Evolutionary conservation across 2,797 vertebrate genomes (phyloP), one percentile per base, ranked within the genome.

Genomic region (Bovichtus variegatus): DNA sequence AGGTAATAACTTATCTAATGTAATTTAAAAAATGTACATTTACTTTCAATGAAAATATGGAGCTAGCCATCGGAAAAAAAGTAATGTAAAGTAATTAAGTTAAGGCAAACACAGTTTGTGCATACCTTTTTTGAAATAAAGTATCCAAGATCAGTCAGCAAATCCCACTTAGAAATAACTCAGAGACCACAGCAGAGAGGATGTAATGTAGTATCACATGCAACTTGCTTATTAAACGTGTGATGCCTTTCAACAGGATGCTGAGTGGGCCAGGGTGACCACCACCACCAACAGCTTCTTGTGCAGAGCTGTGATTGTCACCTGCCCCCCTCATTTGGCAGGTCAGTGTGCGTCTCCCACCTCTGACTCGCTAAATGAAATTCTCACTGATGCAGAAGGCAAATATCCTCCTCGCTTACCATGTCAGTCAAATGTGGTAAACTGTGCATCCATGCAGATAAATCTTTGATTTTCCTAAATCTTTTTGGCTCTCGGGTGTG

Each of bases 311-410:
- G 93, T 94, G 85, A 95, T 95, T 53, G 90, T 95, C 89, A 92
- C 93, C 72, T 94, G 92, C 86, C 94, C 93, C 69, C 94, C 95
- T 84, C 93, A 95, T 87, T 91, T 95, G 82, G 92, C 95, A 92
- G 93, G 95, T 96, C 84, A 93, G 94, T 91, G 80, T 75, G 80
- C 19, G 34, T 88, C 81, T 84, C 70, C 78, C 80, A 76, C 81
- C 68, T 82, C 86, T 46, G 25, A 67, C 68, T 76, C 43, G 50
- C 74, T 79, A 88, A 89, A 88, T 85, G 71, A 81, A 85, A 87
- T 79, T 80, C 64, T 86, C 90, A 86, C 76, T 80, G 74, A 80
- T 80, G 87, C 90, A 87, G 86, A 86, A 85, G 76, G 70, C 73
- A 74, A 85, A 81, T 75, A 76, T 83, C 74, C 75, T 66, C 41